phyloP scores from a whole-genome alignment of 1,140 invertebrate species.

The Musca domestica region DNA sequence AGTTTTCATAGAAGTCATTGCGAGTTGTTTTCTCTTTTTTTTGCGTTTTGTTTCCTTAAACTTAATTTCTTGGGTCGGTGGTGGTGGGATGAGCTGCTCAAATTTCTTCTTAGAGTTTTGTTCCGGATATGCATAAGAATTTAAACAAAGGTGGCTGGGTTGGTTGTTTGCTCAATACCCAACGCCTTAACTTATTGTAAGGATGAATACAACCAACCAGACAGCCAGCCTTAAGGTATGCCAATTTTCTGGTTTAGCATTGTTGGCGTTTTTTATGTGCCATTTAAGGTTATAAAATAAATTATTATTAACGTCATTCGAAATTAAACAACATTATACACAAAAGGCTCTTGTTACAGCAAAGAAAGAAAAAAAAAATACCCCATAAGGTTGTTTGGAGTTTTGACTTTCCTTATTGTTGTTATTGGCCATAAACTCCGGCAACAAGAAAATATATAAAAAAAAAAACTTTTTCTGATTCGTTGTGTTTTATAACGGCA shows the following conservation, averaged over 20 bases:
- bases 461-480: not conserved
- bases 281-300: conserved; percentile 53
- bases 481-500: not conserved
- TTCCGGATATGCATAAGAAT: conserved; percentile 25
- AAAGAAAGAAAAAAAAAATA: not conserved
- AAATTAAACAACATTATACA: not conserved
- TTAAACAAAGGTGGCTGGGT: conserved; percentile 52
- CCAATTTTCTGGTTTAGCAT: not conserved
- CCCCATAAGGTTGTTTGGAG: too few relatives aligned
- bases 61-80: too few relatives aligned
- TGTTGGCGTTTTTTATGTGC: conserved; percentile 38
- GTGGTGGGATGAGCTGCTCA: too few relatives aligned
- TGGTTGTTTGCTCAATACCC: conserved; percentile 36
- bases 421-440: too few relatives aligned
- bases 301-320: conserved; percentile 52
- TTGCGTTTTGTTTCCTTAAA: too few relatives aligned
- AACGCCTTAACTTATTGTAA: not conserved
- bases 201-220: not conserved
- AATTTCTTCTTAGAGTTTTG: too few relatives aligned
- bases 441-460: not conserved
- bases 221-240: not conserved
- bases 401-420: too few relatives aligned
- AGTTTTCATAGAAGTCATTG: conserved; percentile 15
- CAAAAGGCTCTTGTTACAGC: not conserved
- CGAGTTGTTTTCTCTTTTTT: not conserved